Evolutionary conservation across 2,797 vertebrate species (phyloP).

Genomic region (Salmo trutta): DNA sequence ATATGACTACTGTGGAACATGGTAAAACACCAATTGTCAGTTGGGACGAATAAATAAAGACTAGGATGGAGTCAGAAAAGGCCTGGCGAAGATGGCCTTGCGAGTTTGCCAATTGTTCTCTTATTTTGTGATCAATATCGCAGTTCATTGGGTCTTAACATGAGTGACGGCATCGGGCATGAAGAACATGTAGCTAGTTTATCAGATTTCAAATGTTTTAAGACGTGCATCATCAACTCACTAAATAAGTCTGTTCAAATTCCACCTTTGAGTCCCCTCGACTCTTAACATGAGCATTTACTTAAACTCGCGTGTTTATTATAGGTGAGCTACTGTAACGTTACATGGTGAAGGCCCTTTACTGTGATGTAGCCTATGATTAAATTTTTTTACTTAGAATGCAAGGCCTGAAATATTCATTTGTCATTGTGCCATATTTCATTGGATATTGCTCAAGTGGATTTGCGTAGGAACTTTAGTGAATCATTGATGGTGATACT

Average conservation of each 20-base stretch:
- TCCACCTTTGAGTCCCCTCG: neutral
- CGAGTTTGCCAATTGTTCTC: slow-evolving; percentile 75
- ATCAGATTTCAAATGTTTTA: neutral
- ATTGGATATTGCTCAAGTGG: neutral
- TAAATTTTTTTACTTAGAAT: neutral
- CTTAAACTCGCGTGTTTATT: neutral
- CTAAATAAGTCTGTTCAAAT: neutral
- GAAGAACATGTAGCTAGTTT: neutral
- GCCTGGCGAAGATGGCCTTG: slow-evolving; percentile 77
- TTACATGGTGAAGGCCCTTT: too few species aligned
- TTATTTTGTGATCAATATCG: slow-evolving; percentile 71
- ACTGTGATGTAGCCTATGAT: neutral
- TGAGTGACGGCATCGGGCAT: neutral
- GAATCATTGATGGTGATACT: neutral
- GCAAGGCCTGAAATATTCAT: neutral
- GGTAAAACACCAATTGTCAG: slow-evolving; percentile 55
- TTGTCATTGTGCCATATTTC: neutral
- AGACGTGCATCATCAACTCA: neutral
- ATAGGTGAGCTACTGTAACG: neutral
- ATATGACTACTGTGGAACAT: slow-evolving; percentile 33
- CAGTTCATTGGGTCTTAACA: neutral
- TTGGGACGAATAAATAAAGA: slow-evolving; percentile 73
- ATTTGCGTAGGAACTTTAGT: neutral
- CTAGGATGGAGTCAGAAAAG: slow-evolving; percentile 72
- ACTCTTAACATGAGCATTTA: neutral